Percentiles rank a stretch among this genome's conserved stretches.
These are phyloP conservation scores for Hydra vulgaris DNA, from an alignment of 30 jellyfish, hydroid and myxozoan species.

Conservation along the genomic window DNA sequence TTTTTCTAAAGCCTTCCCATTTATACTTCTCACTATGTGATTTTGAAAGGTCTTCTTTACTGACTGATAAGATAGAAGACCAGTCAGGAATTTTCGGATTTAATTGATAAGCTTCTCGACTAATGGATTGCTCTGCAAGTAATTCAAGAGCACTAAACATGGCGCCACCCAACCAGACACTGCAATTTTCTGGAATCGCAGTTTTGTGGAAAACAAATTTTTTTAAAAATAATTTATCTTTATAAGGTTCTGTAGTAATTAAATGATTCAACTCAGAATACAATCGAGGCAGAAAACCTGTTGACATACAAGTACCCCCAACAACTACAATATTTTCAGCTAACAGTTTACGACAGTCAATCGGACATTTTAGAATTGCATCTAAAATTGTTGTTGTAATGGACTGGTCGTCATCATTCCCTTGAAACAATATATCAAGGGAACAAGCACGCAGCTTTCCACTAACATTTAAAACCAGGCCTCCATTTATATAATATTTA, in stretches of 20 bases:
- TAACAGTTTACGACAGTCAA: constrained; percentile 77
- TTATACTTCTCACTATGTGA: constrained; percentile 38
- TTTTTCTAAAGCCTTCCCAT: constrained; percentile 54
- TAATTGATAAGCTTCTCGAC: constrained; percentile 60
- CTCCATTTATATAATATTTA: constrained; percentile 42
- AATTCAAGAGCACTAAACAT: constrained; percentile 77
- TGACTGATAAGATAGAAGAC: constrained; percentile 48
- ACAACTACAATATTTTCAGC: constrained; percentile 65
- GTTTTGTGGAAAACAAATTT: constrained; percentile 41
- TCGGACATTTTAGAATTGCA: constrained; percentile 75
- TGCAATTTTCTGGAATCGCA: constrained; percentile 80
- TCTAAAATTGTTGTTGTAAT: constrained; percentile 59
- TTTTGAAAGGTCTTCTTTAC: constrained; percentile 28
- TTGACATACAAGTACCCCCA: constrained; percentile 86
- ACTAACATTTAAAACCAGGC: constrained; percentile 32
- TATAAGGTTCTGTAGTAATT: constrained; percentile 36
- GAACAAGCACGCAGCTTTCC: constrained; percentile 63
- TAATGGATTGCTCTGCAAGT: constrained; percentile 58
- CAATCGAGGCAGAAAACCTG: constrained; percentile 77
- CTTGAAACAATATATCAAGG: constrained; percentile 58
- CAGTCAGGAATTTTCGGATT: constrained; percentile 75
- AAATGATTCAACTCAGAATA: constrained; percentile 49
- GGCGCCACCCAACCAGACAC: constrained; percentile 94
- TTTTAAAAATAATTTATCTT: constrained; percentile 46
- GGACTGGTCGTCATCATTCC: constrained; percentile 68